Evolutionary conservation across 2,888 invertebrate genomes (phyloP), one percentile per base, ranked within the genome.

Genomic region (Hylaea fasciaria): DNA sequence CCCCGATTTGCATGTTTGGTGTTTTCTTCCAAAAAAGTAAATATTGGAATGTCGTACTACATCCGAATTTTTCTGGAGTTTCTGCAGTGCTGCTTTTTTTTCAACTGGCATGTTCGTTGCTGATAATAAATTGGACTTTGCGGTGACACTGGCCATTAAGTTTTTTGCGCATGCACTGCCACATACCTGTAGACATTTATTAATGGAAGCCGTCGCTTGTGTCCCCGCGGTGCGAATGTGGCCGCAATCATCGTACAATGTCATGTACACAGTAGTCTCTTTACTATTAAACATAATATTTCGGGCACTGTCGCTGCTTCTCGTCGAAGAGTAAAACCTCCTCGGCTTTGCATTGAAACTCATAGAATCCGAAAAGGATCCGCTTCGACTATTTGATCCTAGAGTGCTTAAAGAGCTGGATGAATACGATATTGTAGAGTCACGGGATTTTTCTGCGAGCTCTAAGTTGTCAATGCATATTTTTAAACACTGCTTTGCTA

Each of bases 151-250:
- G 39, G 64, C 62, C 28, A 59, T 28, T 47, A 62, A 53, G 41
- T 40, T 9, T 8, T 39, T 37, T 32, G 57, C 44, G 29, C 59
- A 40, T 29, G 50, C 52, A 43, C 11, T 47, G 43, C n/a, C 63
- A 40, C 68, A 60, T 39, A 82, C 86, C 80, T 92, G 91, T 57
- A 91, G 77, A 68, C 90, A 89, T 78, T 92, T 92, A 70, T 92
- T 91, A 32, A 92, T 74, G 10, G 85, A 85, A 60, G 87, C 90
- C 45, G 91, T 89, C n/a, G 91, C 91, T 70, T 92, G 91, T 17
- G 91, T 86, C 37, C 85, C 84, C 35, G 83, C 84, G 39, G 78
- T 74, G 28, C 73, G 77, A 62, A 59, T 70, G 22, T 51, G 72
- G 59, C 62, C 72, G 56, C 69, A 71, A 50, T 87, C 77, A 63